Conservation (phyloP, 2,888 invertebrate genomes). For the Danaus chrysippus region DNA sequence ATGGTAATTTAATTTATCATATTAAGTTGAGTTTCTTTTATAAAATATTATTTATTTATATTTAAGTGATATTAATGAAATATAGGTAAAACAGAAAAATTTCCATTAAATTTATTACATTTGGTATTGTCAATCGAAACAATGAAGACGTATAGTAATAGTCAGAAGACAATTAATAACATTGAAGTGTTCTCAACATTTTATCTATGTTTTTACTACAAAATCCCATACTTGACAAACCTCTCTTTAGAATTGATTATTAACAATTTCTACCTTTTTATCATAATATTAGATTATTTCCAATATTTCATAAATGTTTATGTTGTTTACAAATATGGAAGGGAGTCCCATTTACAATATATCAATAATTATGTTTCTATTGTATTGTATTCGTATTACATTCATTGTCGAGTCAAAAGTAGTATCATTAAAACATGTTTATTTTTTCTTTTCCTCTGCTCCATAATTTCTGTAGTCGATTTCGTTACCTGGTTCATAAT, state of each 20-base stretch:
- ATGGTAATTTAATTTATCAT: too few species aligned
- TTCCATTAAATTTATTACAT: too few species aligned
- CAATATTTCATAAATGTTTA: conserved; percentile 27
- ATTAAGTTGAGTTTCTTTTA: too few species aligned
- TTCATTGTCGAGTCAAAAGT: conserved; percentile 23
- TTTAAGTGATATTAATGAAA: too few species aligned
- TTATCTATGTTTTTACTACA: conserved; percentile 12
- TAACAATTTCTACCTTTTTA: background rate
- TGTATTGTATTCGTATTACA: conserved; percentile 21
- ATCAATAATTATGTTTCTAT: conserved; percentile 26
- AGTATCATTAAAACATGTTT: conserved; percentile 14
- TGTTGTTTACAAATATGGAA: conserved; percentile 28
- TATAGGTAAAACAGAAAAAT: too few species aligned
- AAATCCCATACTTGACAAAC: conserved; percentile 14
- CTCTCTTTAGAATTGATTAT: conserved; percentile 6
- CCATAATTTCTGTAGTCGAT: conserved; percentile 14
- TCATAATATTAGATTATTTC: conserved; percentile 22
- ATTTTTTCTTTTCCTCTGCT: conserved; percentile 13
- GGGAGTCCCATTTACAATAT: conserved; percentile 22
- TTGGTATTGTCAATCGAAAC: too few species aligned
- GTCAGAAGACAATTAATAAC: background rate
- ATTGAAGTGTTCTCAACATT: conserved; percentile 14
- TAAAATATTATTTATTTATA: too few species aligned
- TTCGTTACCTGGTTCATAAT: conserved; percentile 15
- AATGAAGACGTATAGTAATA: conserved; percentile 14